Conservation (phyloP, 1,140 invertebrate species). For the Brachionus plicatilis region DNA sequence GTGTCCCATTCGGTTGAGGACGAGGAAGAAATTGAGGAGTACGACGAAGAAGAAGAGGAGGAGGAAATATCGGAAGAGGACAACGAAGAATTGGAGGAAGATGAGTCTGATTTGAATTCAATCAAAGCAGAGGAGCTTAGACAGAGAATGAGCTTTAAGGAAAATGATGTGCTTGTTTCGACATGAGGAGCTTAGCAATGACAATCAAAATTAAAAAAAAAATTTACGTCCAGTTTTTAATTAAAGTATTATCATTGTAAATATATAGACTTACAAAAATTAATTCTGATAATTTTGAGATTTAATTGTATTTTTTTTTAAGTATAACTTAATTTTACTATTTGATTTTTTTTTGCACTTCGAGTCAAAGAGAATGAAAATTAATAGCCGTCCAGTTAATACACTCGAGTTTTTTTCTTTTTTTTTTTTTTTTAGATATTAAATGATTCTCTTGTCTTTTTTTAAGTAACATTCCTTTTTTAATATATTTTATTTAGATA, state of each 20-base stretch:
- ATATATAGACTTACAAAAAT: background rate
- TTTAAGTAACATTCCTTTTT: background rate
- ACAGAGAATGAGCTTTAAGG: background rate
- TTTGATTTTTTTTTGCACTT: background rate
- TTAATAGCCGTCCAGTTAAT: background rate
- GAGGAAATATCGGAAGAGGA: background rate
- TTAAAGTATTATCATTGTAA: slow-evolving; percentile 3
- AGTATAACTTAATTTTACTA: background rate
- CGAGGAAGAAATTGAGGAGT: slow-evolving; percentile 15
- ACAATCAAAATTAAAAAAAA: background rate
- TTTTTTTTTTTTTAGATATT: background rate
- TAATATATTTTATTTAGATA: background rate
- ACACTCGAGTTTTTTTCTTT: background rate
- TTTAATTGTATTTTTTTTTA: slow-evolving; percentile 25
- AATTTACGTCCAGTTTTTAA: background rate
- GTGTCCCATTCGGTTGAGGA: background rate
- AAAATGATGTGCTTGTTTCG: slow-evolving; percentile 14
- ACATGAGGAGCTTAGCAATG: background rate
- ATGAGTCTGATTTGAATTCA: slow-evolving; percentile 29
- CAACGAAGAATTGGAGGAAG: background rate
- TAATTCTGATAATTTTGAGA: background rate
- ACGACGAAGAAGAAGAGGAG: slow-evolving; percentile 23
- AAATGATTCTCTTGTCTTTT: background rate
- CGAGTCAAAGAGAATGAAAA: background rate
- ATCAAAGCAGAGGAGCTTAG: slow-evolving; percentile 24